A percentile compares a stretch with the other conserved stretches of the same genome.
These are phyloP conservation scores for Ceramica pisi DNA, from an alignment of 2,888 invertebrate species.

Conservation along the genomic window DNA sequence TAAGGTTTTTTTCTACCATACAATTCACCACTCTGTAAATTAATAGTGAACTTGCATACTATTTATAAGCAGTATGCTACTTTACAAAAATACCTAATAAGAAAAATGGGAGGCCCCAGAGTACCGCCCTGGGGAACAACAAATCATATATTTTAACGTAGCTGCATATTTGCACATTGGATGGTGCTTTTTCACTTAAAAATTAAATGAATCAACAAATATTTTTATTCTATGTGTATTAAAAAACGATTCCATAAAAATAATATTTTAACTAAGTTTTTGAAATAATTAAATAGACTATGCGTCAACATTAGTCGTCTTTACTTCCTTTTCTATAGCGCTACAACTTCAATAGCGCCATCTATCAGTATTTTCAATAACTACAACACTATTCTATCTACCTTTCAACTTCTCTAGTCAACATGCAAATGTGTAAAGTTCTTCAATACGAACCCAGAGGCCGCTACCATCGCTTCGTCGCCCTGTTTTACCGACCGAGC, in stretches of 20 bases:
- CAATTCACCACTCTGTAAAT: neutral
- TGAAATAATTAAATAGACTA: neutral
- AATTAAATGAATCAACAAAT: neutral
- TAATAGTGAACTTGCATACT: neutral
- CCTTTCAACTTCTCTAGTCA: neutral
- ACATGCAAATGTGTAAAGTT: neutral
- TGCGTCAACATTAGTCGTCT: neutral
- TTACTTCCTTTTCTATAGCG: neutral
- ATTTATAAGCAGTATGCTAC: too few relatives aligned
- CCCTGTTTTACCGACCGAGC: conserved; percentile 77
- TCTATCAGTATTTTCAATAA: conserved; percentile 32
- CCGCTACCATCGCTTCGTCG: conserved; percentile 61
- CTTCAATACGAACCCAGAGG: conserved; percentile 26
- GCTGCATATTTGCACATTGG: neutral
- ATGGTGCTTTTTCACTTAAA: neutral
- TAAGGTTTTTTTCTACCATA: conserved; percentile 13
- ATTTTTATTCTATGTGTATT: neutral
- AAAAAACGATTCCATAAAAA: neutral
- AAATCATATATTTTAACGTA: neutral
- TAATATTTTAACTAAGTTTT: neutral
- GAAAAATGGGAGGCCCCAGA: neutral
- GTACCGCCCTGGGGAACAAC: conserved; percentile 15
- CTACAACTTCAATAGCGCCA: conserved; percentile 40
- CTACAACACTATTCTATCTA: conserved; percentile 1
- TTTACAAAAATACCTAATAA: neutral